phyloP scores from a whole-genome alignment of 2,113 vertebrate species.

The Cheirogaleus medius region DNA sequence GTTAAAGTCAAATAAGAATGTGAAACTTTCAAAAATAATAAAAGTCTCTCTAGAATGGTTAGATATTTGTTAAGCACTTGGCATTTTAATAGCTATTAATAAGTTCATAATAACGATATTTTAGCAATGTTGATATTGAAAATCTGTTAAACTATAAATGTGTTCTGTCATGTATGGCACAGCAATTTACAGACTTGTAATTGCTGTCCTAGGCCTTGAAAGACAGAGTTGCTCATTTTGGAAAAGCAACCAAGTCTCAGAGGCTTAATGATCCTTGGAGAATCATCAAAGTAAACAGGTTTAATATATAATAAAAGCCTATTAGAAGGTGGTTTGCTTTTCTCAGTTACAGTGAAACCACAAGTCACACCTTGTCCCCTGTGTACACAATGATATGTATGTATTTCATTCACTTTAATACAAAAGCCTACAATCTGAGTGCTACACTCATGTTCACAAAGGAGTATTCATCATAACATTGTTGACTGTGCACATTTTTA shows the following conservation, averaged over 20 bases:
- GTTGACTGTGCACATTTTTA: background rate
- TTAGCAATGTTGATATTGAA: background rate
- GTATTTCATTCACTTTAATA: background rate
- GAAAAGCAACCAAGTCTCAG: background rate
- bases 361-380: background rate
- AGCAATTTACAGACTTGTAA: background rate
- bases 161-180: background rate
- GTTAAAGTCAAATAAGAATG: background rate
- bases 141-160: background rate
- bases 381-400: background rate
- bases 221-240: conserved; percentile 10
- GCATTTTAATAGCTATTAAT: background rate
- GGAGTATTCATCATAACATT: background rate
- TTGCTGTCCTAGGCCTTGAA: background rate
- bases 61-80: background rate
- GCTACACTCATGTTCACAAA: background rate
- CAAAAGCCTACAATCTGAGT: background rate
- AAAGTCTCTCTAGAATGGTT: background rate
- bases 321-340: background rate
- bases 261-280: background rate
- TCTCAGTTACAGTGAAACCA: background rate
- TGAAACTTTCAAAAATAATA: conserved; percentile 3
- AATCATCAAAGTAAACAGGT: background rate
- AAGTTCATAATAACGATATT: background rate
- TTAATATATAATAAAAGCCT: background rate